Base-by-base conservation (phyloP, 2,113 vertebrate genomes). In the Barbus barbus region DNA sequence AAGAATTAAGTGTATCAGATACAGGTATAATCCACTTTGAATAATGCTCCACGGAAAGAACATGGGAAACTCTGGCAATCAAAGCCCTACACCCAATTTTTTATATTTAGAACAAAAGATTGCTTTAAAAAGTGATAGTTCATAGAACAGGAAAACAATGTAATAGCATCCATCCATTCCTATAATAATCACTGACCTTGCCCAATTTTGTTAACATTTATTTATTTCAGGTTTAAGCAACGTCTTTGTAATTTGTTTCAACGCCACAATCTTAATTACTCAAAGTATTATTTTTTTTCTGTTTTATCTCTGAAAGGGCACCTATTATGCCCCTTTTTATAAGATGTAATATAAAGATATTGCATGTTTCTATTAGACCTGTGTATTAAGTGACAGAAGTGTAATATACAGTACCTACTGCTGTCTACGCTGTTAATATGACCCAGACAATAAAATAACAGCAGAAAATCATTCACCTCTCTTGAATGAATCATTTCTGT, bases 1-100 rank as follows among this genome's bases (percentile, higher is more conserved):
- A 81, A 46, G 72, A 85, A 65, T 76, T 41, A n/a, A n/a, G n/a
- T n/a, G 80, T 81, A 78, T 48, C 20, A 65, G 44, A 85, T 74
- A 58, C 74, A 60, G 20, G 18, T 28, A 16, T 85, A 76, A 83
- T 77, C 51, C 76, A 46, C 44, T 14, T 36, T 85, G 87, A 86
- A 69, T 56, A 76, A 85, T 84, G 46, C 53, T 28, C 33, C 31
- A n/a, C 63, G 63, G 53, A 78, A 24, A 78, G 53, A 83, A 72
- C 38, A 48, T 41, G n/a, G 78, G 13, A 75, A 26, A 31, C 33
- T 65, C 77, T 31, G 22, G 60, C 75, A 80, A 76, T 20, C 6
- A 28, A 20, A 36, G 9, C 82, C 20, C 26, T 16, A 5, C 24
- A 4, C 3, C 5, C 31, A 31, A 33, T 24, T 48, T 28, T 24